Conservation (phyloP, 2,113 vertebrate genomes). For the Ciconia boyciana region DNA sequence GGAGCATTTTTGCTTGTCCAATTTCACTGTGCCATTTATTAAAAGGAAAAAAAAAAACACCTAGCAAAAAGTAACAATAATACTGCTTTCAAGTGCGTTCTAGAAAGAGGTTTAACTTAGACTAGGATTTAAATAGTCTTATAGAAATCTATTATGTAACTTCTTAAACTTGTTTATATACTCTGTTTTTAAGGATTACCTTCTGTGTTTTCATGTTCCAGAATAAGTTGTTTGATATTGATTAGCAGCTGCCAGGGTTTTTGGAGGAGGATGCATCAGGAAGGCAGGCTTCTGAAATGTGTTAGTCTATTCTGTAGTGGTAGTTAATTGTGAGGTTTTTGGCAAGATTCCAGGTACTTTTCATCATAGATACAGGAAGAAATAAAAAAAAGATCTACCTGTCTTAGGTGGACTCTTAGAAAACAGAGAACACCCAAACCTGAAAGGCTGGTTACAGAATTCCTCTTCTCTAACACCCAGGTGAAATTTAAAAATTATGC, state of each 20-base stretch:
- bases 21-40: not conserved
- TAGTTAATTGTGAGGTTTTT: not conserved
- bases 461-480: slow-evolving; percentile 3
- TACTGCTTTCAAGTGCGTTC: not conserved
- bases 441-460: slow-evolving; percentile 52
- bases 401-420: slow-evolving; percentile 41
- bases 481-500: slow-evolving; percentile 39
- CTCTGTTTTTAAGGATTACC: not conserved
- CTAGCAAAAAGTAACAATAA: not conserved
- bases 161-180: not conserved
- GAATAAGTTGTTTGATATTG: not conserved
- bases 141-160: not conserved
- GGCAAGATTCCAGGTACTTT: slow-evolving; percentile 44
- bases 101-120: not conserved
- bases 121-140: not conserved
- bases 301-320: not conserved
- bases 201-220: not conserved
- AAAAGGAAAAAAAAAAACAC: not conserved
- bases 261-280: not conserved
- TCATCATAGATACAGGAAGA: slow-evolving; percentile 53
- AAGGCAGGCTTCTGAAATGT: not conserved
- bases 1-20: not conserved
- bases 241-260: not conserved
- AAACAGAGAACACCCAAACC: slow-evolving; percentile 49
- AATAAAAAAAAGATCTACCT: not conserved